Evolutionary conservation across 1,140 invertebrate species (phyloP), one percentile per base, ranked within the genome.

Genomic region (Lasioglossum baleicum): DNA sequence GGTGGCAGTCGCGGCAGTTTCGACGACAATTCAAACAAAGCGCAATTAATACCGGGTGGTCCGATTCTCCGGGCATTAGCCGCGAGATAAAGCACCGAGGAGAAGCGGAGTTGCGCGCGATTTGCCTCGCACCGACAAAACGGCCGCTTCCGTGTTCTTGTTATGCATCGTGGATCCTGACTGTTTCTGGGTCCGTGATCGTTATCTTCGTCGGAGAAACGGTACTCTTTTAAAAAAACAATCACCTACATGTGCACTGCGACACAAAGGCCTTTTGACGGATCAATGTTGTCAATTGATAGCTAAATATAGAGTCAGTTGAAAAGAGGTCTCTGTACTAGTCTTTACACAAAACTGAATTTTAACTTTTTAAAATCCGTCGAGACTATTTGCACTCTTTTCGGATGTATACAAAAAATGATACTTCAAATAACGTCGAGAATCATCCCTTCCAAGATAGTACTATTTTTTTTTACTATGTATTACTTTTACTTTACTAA

Each of bases 11-110:
- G 51, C 42, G 66, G 66, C 65, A 48, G 65, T 67, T 67, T 67
- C 76, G 70, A 26, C 67, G 73, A 76, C 72, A 75, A 70, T 82
- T 53, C 69, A 70, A 80, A 89, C 83, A 88, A 88, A 87, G 83
- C 77, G 80, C 76, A 76, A 89, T 87, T 89, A 81, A 86, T 86
- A 73, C 65, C 66, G 63, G 71, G 56, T 64, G 42, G 42, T 42
- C 61, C 61, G 56, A 82, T 75, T 73, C 65, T 65, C 35, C 31
- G 13, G 60, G 64, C 65, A 72, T 81, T 75, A 73, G 58, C 44
- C 40, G 58, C 8, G 64, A 75, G 75, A 86, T 69, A 73, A 83
- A 75, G n/a, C 42, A 31, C 13, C 51, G 75, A 31, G 17, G 42
- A 51, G 51, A 31, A 67, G 48, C 17, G 51, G 48, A 51, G 63